Conservation (phyloP, 1,140 invertebrate genomes). For the Drosophila parvula region DNA sequence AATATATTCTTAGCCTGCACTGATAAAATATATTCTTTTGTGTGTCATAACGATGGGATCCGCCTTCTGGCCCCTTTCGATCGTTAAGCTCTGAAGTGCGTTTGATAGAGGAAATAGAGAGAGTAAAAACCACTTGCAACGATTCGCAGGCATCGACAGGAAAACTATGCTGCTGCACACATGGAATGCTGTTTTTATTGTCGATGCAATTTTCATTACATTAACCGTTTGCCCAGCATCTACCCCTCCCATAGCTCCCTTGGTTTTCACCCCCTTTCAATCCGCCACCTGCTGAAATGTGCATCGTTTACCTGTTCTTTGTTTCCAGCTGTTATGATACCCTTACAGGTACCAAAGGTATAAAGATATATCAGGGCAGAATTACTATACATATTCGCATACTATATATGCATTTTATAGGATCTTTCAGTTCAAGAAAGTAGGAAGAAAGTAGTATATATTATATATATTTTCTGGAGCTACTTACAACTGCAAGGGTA, state of each 20-base stretch:
- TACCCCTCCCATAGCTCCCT: not conserved
- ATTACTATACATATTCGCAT: not conserved
- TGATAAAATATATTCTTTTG: not conserved
- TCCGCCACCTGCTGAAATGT: conserved; percentile 22
- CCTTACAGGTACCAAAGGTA: not conserved
- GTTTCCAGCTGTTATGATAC: conserved; percentile 41
- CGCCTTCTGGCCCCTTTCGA: conserved; percentile 7
- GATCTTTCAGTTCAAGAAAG: too few relatives aligned
- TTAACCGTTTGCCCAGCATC: conserved; percentile 64
- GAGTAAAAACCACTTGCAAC: conserved; percentile 38
- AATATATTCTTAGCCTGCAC: not conserved
- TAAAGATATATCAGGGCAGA: not conserved
- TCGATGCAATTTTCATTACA: conserved; percentile 76
- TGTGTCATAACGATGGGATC: not conserved
- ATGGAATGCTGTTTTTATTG: conserved; percentile 72
- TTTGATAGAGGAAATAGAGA: conserved; percentile 7
- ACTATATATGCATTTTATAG: not conserved
- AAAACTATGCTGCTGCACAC: conserved; percentile 20
- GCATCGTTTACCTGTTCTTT: conserved; percentile 43
- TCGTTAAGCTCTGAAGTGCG: conserved; percentile 44
- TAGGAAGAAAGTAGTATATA: not conserved
- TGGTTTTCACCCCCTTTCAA: not conserved
- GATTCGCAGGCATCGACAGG: conserved; percentile 12
- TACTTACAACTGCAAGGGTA: not conserved
- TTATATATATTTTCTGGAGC: not conserved